phyloP scores from a whole-genome alignment of 2,888 invertebrate genomes.

The Volucella zonaria region DNA sequence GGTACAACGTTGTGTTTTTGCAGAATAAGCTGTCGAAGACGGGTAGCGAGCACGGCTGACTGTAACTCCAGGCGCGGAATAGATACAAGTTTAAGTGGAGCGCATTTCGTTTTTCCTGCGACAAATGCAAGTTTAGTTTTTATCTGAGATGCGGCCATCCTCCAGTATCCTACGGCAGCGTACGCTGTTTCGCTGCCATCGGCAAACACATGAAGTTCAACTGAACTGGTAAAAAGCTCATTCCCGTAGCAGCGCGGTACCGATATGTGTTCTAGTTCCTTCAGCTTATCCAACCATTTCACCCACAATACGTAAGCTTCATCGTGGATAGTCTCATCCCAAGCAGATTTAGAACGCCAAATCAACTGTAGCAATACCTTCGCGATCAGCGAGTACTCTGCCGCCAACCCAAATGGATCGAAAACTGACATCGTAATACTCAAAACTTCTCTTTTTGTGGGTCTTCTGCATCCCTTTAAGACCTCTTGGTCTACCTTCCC shows the following conservation, averaged over 20 bases:
- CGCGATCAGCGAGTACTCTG: constrained; percentile 63
- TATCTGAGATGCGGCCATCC: too few species aligned
- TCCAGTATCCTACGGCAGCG: too few species aligned
- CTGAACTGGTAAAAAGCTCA: constrained; percentile 3
- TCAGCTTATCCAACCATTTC: constrained; percentile 18
- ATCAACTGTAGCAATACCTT: constrained; percentile 33
- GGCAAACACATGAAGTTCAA: background rate
- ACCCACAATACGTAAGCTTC: constrained; percentile 18
- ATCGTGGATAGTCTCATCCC: constrained; percentile 48
- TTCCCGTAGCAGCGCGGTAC: too few species aligned
- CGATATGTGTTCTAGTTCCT: too few species aligned
- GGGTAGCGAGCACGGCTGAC: too few species aligned
- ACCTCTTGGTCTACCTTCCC: constrained; percentile 23
- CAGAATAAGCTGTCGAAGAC: background rate
- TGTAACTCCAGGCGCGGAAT: too few species aligned
- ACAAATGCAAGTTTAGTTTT: too few species aligned
- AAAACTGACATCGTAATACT: constrained; percentile 70
- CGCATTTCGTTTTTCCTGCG: too few species aligned
- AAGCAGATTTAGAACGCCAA: constrained; percentile 42
- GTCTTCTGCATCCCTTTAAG: constrained; percentile 21
- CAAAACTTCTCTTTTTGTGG: constrained; percentile 73
- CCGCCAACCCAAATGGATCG: constrained; percentile 53
- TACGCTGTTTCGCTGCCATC: too few species aligned
- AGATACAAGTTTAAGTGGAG: too few species aligned
- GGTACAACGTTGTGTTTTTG: constrained; percentile 17